Base-by-base conservation (phyloP, 2,888 invertebrate species). In the Phaedon cochleariae region DNA sequence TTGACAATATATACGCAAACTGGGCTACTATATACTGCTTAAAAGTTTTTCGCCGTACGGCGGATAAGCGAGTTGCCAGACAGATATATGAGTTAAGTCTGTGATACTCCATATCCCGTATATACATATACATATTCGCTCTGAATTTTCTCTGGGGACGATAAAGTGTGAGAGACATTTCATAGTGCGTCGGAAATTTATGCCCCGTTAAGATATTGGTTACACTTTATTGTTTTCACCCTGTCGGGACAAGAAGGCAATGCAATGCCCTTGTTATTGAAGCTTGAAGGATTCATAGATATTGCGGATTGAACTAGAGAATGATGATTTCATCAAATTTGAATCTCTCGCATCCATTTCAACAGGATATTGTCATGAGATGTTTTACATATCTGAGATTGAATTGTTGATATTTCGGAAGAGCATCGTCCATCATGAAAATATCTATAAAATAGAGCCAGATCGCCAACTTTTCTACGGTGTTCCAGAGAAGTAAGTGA, bases 81-180 rank as follows among this genome's bases (percentile, higher is more conserved):
- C 76, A 76, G 75, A 77, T 77, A 77, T 77, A 77, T 76, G 77
- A 73, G 75, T 74, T 74, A 76, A 77, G 76, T 77, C 74, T 71
- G 71, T 72, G 73, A 72, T 53, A 60, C 41, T 72, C 72, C 73
- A 74, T 74, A 75, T 74, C 73, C 68, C 70, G 72, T 72, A 75
- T n/a, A n/a, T 59, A 45, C 58, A 9, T 21, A 21, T 29, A 51
- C 46, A 62, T 62, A 66, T 75, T 76, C 74, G 69, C 70, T 65
- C 69, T 65, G 74, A 69, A 74, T 72, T 71, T 70, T 68, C 69
- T 69, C 70, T 63, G 62, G 71, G 62, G 72, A 72, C 73, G 72
- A 76, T 76, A 76, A 74, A 73, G 70, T 71, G 73, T 73, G 72
- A 71, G 74, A 72, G 73, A 74, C 74, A 72, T 70, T 75, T 74